Evolutionary conservation across 1,140 invertebrate genomes (phyloP).

Genomic region (Gerris buenoi): DNA sequence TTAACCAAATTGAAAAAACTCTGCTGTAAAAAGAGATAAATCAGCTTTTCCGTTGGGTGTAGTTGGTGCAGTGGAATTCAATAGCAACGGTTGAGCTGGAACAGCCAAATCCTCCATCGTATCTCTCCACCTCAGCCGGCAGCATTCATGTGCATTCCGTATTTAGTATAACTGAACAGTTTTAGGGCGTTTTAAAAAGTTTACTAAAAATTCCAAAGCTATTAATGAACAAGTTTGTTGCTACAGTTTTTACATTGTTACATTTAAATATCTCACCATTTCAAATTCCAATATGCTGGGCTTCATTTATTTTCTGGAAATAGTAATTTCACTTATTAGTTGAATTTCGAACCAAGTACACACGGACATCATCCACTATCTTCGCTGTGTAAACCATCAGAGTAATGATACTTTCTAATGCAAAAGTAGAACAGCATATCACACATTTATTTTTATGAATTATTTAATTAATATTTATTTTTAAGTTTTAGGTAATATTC

Average conservation of each 20-base stretch:
- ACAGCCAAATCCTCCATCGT: constrained; percentile 47
- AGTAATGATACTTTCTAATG: constrained; percentile 20
- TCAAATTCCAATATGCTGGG: constrained; percentile 30
- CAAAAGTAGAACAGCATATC: not conserved
- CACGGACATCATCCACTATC: constrained; percentile 40
- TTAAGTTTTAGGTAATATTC: no score
- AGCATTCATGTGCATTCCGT: no score
- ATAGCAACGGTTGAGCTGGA: constrained; percentile 38
- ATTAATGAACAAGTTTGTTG: no score
- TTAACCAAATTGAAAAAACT: constrained; percentile 58
- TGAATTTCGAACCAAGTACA: constrained; percentile 29
- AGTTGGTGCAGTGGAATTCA: constrained; percentile 29
- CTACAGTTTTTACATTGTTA: no score
- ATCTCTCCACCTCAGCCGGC: constrained; percentile 29
- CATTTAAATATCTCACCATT: no score
- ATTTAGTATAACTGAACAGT: not conserved
- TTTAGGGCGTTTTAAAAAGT: not conserved
- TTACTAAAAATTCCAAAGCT: no score
- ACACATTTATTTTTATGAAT: not conserved
- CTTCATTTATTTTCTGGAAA: constrained; percentile 30
- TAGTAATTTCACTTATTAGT: constrained; percentile 21
- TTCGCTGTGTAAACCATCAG: constrained; percentile 29
- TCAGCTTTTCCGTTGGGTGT: constrained; percentile 32
- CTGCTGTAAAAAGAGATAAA: constrained; percentile 41
- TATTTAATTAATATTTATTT: no score